Conservation (phyloP, 2,113 vertebrate species). For the Limanda limanda region DNA sequence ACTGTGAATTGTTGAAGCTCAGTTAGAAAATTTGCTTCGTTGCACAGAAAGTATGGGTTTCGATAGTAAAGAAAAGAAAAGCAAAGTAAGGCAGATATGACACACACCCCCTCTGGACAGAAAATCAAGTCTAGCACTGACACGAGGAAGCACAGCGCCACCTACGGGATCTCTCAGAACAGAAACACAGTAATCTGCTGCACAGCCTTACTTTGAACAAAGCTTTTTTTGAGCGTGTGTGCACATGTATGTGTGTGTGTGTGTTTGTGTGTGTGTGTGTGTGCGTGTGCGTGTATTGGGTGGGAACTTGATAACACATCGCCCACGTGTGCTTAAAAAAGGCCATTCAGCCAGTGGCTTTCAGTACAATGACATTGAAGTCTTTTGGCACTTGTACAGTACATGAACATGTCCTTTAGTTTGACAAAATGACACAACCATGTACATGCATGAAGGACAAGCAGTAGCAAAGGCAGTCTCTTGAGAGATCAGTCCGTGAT, state of each 20-base stretch:
- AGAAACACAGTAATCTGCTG: constrained; percentile 71
- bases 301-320: constrained; percentile 56
- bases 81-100: constrained; percentile 78
- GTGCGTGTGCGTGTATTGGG: constrained; percentile 33
- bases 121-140: constrained; percentile 73
- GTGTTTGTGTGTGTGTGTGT: constrained; percentile 10
- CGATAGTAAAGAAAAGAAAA: constrained; percentile 47
- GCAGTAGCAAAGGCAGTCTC: constrained; percentile 83
- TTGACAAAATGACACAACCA: constrained; percentile 81
- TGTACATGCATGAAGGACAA: constrained; percentile 85
- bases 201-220: constrained; percentile 73
- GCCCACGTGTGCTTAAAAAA: constrained; percentile 77
- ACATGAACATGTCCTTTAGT: constrained; percentile 83
- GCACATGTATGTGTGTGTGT: not conserved
- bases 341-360: constrained; percentile 74
- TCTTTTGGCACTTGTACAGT: constrained; percentile 84
- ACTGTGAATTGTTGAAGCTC: constrained; percentile 52
- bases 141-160: constrained; percentile 76
- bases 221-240: constrained; percentile 59
- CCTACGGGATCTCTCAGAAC: constrained; percentile 65
- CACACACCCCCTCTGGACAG: constrained; percentile 68
- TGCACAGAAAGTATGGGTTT: constrained; percentile 62
- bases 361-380: constrained; percentile 72
- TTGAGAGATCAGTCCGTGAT: constrained; percentile 76
- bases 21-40: constrained; percentile 42